Evolutionary conservation across 1,140 invertebrate species (phyloP).

Genomic region (Probaryconus sp.): DNA sequence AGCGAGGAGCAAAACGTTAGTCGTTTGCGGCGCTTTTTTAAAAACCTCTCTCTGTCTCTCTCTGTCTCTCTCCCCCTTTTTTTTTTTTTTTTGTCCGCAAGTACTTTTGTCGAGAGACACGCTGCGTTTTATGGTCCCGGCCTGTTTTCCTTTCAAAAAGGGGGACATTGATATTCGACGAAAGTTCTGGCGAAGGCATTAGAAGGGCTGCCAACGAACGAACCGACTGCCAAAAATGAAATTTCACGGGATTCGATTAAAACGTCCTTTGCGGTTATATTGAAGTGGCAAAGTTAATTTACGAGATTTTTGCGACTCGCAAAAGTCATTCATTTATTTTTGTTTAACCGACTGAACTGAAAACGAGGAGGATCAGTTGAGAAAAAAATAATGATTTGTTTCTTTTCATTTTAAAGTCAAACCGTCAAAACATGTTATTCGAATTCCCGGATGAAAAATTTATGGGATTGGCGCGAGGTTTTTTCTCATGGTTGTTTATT

Average conservation of each 20-base stretch:
- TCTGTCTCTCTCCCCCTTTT: neutral
- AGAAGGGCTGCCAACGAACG: constrained; percentile 49
- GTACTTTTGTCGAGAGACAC: constrained; percentile 35
- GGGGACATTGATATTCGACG: constrained; percentile 52
- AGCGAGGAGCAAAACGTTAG: constrained; percentile 4
- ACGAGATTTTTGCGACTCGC: no score
- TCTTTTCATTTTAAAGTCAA: constrained; percentile 31
- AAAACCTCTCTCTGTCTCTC: no score
- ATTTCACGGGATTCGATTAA: constrained; percentile 55
- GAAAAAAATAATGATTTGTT: constrained; percentile 38
- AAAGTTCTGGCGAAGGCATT: constrained; percentile 47
- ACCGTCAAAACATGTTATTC: constrained; percentile 44
- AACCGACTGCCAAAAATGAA: constrained; percentile 48
- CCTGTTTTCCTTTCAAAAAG: constrained; percentile 44
- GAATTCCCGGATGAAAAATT: constrained; percentile 31
- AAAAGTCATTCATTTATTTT: no score
- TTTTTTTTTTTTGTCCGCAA: constrained; percentile 1
- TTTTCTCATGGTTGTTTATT: constrained; percentile 51
- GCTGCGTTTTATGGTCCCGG: constrained; percentile 50
- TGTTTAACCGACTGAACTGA: no score
- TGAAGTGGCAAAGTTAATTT: no score
- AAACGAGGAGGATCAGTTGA: no score
- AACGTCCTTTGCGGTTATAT: constrained; percentile 50
- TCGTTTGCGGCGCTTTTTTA: constrained; percentile 28
- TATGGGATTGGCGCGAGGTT: constrained; percentile 28